Evolutionary conservation across 2,113 vertebrate genomes (phyloP), one percentile per base, ranked within the genome.

Genomic region (Dermatemys mawii): DNA sequence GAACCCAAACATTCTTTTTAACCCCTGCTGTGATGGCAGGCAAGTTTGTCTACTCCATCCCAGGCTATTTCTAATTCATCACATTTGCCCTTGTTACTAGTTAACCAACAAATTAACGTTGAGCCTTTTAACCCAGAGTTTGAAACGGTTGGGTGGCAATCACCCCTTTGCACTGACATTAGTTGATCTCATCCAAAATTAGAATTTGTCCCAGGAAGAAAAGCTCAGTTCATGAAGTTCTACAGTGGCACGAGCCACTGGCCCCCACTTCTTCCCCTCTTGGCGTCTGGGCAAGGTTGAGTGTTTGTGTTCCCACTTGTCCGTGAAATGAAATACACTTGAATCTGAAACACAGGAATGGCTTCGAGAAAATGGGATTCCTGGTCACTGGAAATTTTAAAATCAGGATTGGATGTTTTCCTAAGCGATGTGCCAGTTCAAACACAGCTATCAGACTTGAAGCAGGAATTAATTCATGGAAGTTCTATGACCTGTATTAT

Each of bases 151-250:
- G 32, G 26, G 76, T 95, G 94, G 94, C 88, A 89, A 41, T 92
- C 19, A 63, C 76, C 76, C 91, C 81, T 63, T 83, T 60, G 44
- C 88, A 90, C 91, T 95, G 86, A 94, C 91, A 83, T 94, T 73
- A 92, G 91, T 93, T 84, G 91, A 91, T 93, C 79, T 63, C 89
- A 90, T 95, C 93, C 97, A 97, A 95, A 96, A 87, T 32, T 11
- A 88, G 14, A 76, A 81, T 93, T 91, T 94, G 12, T 80, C 91
- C 48, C 84, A 92, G 84, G 50, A 93, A 95, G 75, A 89, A 80
- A 85, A 94, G 81, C 60, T 50, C 48, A 70, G 4, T 70, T 84
- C 82, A 88, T 70, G 60, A n/a, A 16, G 46, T 83, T 76, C 29
- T 85, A 84, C 84, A n/a, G 19, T 67, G 44, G 26, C 32, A 0